Evolutionary conservation across 1,140 invertebrate genomes (phyloP).

Genomic region (Proctacanthus coquilletti): DNA sequence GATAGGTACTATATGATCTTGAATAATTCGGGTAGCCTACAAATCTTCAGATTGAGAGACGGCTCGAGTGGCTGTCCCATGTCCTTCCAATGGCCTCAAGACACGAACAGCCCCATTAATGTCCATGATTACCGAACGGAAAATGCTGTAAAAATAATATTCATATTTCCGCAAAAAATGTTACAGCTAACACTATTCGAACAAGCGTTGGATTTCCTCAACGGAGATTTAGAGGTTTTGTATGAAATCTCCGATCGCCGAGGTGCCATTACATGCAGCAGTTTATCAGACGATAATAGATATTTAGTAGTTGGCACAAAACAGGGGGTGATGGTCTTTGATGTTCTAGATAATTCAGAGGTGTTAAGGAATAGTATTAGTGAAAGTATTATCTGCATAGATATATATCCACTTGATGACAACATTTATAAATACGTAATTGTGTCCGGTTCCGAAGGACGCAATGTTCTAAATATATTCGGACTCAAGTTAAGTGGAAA

Average conservation of each 20-base stretch:
- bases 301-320: slow-evolving; percentile 21
- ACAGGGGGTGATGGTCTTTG: slow-evolving; percentile 18
- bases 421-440: slow-evolving; percentile 19
- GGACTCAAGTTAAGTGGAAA: slow-evolving; percentile 9
- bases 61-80: slow-evolving; percentile 2
- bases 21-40: slow-evolving; percentile 6
- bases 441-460: slow-evolving; percentile 15
- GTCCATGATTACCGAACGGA: slow-evolving; percentile 3
- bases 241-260: slow-evolving; percentile 4
- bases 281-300: slow-evolving; percentile 12
- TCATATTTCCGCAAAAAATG: slow-evolving; percentile 12
- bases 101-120: slow-evolving; percentile 7
- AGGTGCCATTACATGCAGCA: slow-evolving; percentile 15
- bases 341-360: slow-evolving; percentile 8
- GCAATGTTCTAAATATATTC: slow-evolving; percentile 15
- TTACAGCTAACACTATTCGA: slow-evolving; percentile 3
- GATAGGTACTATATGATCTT: slow-evolving; percentile 12
- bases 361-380: slow-evolving; percentile 21
- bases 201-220: neutral
- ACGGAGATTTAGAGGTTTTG: slow-evolving; percentile 5
- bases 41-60: slow-evolving; percentile 3
- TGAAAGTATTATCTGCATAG: slow-evolving; percentile 20
- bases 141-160: slow-evolving; percentile 6
- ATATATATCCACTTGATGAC: slow-evolving; percentile 15
- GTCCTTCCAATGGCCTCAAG: slow-evolving; percentile 3